Base-by-base conservation (phyloP, 2,113 vertebrate genomes). In the Phalacrocorax aristotelis region DNA sequence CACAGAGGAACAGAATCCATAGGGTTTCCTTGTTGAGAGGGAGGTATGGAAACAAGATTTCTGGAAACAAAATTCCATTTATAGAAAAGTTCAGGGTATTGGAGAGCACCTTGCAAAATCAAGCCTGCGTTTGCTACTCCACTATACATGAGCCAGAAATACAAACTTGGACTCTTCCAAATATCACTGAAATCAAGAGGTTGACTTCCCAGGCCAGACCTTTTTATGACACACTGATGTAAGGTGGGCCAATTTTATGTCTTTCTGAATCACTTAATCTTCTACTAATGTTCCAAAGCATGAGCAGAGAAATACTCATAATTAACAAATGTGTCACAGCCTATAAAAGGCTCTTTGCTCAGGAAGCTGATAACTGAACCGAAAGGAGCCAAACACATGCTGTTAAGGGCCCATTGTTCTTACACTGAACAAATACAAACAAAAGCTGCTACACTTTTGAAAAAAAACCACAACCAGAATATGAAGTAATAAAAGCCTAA, bases 301-400 rank as follows among this genome's bases (percentile, higher is more conserved):
- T 22, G 20, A 94, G 65, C 71, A 95, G 34, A 88, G 66, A 44
- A 80, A 60, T 84, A 71, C 29, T 71, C 54, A 30, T 40, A 89
- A 94, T 64, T 84, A 92, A 71, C 69, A 87, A 68, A 36, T 86
- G 69, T 93, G 80, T 72, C 44, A 83, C 20, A 68, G 52, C 30
- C 81, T 80, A 72, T 83, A 88, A 92, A 88, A 82, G 8, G 21
- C 40, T 54, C 4, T 65, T 51, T 66, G 54, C 88, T 86, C 68
- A 78, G 79, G 51, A 97, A 87, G 72, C 62, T 90, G 86, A 60
- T 78, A 92, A 72, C 68, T 80, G 87, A 86, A 54, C 36, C 86
- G 42, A 70, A 90, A 77, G 1, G 1, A 84, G 76, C 42, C 79
- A 95, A 72, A 38, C 42, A 25, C 16, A 77, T 34, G 64, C 40